Conservation (phyloP, 2,797 vertebrate species). For the Nothura maculosa region DNA sequence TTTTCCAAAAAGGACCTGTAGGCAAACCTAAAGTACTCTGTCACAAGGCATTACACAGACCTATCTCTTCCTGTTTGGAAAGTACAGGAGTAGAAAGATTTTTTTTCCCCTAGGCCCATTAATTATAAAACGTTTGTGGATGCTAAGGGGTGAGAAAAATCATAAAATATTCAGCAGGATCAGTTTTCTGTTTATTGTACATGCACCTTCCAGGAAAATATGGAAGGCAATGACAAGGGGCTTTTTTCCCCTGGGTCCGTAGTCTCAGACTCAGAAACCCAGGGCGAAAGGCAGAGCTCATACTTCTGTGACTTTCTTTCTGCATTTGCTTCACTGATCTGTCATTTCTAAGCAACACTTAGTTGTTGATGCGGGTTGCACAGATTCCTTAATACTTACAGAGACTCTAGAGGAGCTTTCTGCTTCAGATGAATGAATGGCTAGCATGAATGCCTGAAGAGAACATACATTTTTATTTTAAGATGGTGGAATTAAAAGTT, state of each 20-base stretch:
- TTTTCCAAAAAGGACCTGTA: not conserved
- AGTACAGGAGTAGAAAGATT: not conserved
- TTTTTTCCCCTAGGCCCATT: slow-evolving; percentile 16
- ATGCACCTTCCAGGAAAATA: slow-evolving; percentile 28
- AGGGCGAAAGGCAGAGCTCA: not conserved
- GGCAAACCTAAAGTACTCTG: not conserved
- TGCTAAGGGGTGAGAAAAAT: slow-evolving; percentile 36
- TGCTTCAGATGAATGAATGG: not conserved
- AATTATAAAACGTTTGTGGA: slow-evolving; percentile 67
- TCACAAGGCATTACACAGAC: not conserved
- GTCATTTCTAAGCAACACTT: not conserved
- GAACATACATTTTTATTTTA: not conserved
- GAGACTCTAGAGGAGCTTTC: not conserved
- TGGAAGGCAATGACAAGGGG: not conserved
- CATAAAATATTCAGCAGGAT: slow-evolving; percentile 69
- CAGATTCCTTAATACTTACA: not conserved
- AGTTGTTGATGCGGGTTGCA: not conserved
- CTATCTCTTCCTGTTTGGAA: not conserved
- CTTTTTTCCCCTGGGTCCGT: not conserved
- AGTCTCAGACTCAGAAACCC: not conserved
- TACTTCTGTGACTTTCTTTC: not conserved
- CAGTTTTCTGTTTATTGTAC: slow-evolving; percentile 58
- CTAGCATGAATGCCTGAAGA: not conserved
- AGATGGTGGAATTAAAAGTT: not conserved
- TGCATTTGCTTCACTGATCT: not conserved